Conservation (phyloP, 2,797 vertebrate species). For the Geotrypetes seraphini region DNA sequence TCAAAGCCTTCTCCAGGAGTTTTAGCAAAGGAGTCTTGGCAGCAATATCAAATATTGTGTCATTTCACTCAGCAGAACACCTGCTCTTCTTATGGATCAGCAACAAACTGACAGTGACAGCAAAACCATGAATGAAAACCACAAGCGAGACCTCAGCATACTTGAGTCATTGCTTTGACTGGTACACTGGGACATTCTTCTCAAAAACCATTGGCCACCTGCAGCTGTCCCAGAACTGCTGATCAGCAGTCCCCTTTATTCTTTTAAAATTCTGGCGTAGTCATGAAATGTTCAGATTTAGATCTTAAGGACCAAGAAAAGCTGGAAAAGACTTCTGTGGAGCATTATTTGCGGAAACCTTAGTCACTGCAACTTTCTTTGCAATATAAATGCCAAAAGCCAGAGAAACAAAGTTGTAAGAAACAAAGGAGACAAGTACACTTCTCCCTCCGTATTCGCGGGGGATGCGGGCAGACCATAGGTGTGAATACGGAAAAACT, state of each 20-base stretch:
- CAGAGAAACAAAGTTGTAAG: too few species aligned
- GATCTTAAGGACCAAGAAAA: slow-evolving; percentile 39
- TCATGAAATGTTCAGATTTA: slow-evolving; percentile 28
- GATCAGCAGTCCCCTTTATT: slow-evolving; percentile 36
- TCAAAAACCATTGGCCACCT: slow-evolving; percentile 45
- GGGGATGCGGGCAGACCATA: too few species aligned
- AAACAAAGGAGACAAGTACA: too few species aligned
- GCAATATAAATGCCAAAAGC: too few species aligned
- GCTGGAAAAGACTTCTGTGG: slow-evolving; percentile 35
- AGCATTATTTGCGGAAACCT: slow-evolving; percentile 34
- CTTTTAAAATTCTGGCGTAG: slow-evolving; percentile 22
- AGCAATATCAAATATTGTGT: too few species aligned
- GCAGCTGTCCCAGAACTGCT: slow-evolving; percentile 31
- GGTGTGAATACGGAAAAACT: too few species aligned
- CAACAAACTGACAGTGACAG: slow-evolving; percentile 51
- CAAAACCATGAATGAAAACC: slow-evolving; percentile 69
- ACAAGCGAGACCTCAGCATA: slow-evolving; percentile 54
- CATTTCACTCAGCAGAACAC: slow-evolving; percentile 44
- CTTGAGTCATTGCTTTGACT: slow-evolving; percentile 55
- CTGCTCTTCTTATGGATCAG: slow-evolving; percentile 44
- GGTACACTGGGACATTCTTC: slow-evolving; percentile 39
- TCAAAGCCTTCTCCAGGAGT: too few species aligned
- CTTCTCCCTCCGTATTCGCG: too few species aligned
- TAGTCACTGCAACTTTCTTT: too few species aligned
- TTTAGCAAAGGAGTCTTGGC: too few species aligned